A percentile compares a stretch with the other conserved stretches of the same genome.
These are phyloP conservation scores for Hylaeus volcanicus DNA, from an alignment of 1,140 invertebrate species.

Conservation along the genomic window DNA sequence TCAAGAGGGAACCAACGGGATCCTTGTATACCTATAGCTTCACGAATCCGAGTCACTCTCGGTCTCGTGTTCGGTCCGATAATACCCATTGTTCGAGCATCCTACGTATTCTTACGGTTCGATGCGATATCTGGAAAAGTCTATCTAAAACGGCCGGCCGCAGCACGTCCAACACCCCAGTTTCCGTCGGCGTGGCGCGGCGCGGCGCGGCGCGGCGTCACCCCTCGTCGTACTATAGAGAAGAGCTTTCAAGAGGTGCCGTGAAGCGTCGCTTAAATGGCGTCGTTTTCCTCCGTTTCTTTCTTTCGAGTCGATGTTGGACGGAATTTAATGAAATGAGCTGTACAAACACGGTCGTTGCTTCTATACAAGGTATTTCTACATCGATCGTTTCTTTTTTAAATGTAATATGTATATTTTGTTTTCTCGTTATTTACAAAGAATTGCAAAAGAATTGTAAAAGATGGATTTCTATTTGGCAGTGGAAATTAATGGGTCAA, in stretches of 20 bases:
- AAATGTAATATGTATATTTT: conserved; percentile 40
- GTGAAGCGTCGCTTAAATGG: no score
- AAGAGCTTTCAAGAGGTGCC: no score
- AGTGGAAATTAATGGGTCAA: conserved; percentile 59
- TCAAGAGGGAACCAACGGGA: conserved; percentile 39
- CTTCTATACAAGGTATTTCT: conserved; percentile 57
- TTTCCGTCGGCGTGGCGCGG: no score
- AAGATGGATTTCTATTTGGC: neutral
- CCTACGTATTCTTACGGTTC: conserved; percentile 59
- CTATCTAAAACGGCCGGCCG: conserved; percentile 54
- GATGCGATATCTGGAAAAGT: conserved; percentile 44
- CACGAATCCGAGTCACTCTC: conserved; percentile 51
- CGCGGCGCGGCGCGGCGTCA: no score
- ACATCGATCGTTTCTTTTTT: conserved; percentile 47
- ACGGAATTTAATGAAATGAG: conserved; percentile 45
- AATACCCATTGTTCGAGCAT: conserved; percentile 67
- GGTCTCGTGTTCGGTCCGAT: conserved; percentile 46
- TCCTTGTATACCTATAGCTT: conserved; percentile 61
- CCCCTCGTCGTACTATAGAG: no score
- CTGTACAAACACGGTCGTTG: conserved; percentile 62
- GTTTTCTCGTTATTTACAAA: conserved; percentile 57
- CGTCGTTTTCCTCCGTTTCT: neutral
- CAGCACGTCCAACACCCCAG: neutral
- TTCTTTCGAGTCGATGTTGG: neutral
- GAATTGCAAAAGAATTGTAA: conserved; percentile 39